Conservation (phyloP, 2,888 invertebrate genomes). For the Heliconius cydno region DNA sequence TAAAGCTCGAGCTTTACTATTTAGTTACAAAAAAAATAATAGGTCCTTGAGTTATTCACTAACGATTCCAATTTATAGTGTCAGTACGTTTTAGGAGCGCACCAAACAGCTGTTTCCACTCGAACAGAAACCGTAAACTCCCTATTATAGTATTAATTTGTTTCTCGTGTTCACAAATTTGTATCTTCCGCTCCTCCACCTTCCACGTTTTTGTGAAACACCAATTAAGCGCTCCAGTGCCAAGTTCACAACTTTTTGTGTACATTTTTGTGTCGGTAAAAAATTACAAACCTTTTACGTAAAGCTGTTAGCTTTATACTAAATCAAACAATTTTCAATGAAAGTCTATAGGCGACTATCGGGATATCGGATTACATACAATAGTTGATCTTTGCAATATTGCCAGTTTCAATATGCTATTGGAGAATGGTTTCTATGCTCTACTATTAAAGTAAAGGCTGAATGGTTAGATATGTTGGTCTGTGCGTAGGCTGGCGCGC, state of each 20-base stretch:
- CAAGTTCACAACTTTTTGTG: slow-evolving; percentile 45
- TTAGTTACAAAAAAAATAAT: slow-evolving; percentile 24
- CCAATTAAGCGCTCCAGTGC: slow-evolving; percentile 43
- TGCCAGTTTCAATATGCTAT: slow-evolving; percentile 45
- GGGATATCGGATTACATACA: slow-evolving; percentile 75
- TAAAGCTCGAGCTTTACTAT: not conserved
- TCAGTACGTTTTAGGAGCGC: slow-evolving; percentile 29
- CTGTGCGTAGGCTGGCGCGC: slow-evolving; percentile 68
- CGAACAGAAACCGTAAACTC: slow-evolving; percentile 54
- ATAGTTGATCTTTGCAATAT: slow-evolving; percentile 66
- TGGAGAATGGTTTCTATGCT: slow-evolving; percentile 57
- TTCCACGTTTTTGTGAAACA: slow-evolving; percentile 47
- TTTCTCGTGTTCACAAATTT: slow-evolving; percentile 78
- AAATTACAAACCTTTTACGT: slow-evolving; percentile 51
- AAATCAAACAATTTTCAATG: slow-evolving; percentile 71
- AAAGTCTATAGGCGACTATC: slow-evolving; percentile 73
- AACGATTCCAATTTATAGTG: slow-evolving; percentile 32
- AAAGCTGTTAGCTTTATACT: slow-evolving; percentile 53
- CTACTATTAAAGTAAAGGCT: slow-evolving; percentile 53
- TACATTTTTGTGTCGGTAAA: slow-evolving; percentile 42
- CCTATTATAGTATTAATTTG: slow-evolving; percentile 70
- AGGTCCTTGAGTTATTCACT: slow-evolving; percentile 27
- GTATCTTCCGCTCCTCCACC: slow-evolving; percentile 69
- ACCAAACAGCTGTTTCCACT: slow-evolving; percentile 73
- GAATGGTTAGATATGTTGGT: slow-evolving; percentile 56